Percentiles rank a stretch among this genome's conserved stretches.
phyloP scores from a whole-genome alignment of 2,113 vertebrate species.

The Rhea americana region DNA sequence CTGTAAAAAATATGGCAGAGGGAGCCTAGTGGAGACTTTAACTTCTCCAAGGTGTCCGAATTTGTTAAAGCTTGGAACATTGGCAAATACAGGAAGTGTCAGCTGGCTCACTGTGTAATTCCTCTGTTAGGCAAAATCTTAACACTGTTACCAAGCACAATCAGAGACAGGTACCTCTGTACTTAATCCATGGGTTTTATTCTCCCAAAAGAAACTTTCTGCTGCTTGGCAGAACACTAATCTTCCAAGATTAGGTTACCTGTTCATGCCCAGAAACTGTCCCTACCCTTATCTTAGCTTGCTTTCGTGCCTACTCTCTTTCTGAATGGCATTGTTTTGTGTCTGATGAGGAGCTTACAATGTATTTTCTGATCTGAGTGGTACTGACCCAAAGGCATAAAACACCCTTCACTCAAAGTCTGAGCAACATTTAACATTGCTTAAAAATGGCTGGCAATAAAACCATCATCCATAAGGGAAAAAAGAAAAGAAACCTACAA shows the following conservation, averaged over 20 bases:
- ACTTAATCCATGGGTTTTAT: constrained; percentile 68
- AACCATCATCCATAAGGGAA: neutral
- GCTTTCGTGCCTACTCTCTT: constrained; percentile 66
- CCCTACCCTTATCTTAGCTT: constrained; percentile 53
- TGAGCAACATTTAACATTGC: constrained; percentile 31
- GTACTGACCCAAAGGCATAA: constrained; percentile 53
- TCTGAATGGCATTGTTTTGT: constrained; percentile 67
- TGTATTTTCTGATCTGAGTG: constrained; percentile 63
- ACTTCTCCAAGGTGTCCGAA: constrained; percentile 2
- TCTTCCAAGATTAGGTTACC: constrained; percentile 77
- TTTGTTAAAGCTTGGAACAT: constrained; percentile 55
- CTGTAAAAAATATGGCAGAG: neutral
- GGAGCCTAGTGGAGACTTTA: neutral
- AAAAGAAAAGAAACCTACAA: neutral
- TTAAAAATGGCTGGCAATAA: constrained; percentile 25
- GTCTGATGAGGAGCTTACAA: constrained; percentile 66
- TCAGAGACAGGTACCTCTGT: constrained; percentile 30
- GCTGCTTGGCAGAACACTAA: constrained; percentile 70
- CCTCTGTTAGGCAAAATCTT: constrained; percentile 47
- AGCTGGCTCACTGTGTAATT: constrained; percentile 49
- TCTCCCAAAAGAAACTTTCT: constrained; percentile 64
- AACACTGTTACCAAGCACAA: constrained; percentile 30
- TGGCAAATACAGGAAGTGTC: constrained; percentile 35
- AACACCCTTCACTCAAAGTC: neutral
- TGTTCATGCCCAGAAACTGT: constrained; percentile 74